Evolutionary conservation across 1,140 invertebrate species (phyloP).

Genomic region (Drosophila oshimai): DNA sequence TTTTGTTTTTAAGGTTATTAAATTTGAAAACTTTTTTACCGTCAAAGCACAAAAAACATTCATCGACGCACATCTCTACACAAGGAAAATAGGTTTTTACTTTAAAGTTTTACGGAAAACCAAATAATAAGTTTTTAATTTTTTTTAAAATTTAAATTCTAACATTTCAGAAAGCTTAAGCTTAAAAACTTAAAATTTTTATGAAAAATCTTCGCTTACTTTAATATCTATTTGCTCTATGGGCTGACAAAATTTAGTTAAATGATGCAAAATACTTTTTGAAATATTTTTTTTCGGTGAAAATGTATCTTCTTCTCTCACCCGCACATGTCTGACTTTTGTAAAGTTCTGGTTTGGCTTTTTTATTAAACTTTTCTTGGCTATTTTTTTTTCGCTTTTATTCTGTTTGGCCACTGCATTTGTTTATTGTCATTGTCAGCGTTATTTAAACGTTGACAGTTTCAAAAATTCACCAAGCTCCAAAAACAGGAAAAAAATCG

Average conservation of each 20-base stretch:
- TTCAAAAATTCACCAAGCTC: conserved; percentile 33
- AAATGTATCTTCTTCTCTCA: not conserved
- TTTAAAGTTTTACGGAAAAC: not conserved
- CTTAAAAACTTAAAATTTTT: no score
- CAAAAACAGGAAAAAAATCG: conserved; percentile 15
- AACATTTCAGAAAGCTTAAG: no score
- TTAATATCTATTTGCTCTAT: no score
- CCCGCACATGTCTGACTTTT: conserved; percentile 45
- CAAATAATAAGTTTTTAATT: no score
- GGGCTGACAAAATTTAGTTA: no score
- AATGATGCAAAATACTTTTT: no score
- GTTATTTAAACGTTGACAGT: conserved; percentile 79
- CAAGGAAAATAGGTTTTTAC: not conserved
- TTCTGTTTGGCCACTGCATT: conserved; percentile 56
- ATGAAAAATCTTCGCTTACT: no score
- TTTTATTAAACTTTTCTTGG: conserved; percentile 28
- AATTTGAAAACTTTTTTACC: conserved; percentile 76
- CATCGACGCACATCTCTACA: not conserved
- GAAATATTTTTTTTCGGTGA: not conserved
- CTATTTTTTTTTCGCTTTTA: conserved; percentile 13
- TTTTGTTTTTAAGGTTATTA: conserved; percentile 76
- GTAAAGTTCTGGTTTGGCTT: conserved; percentile 55
- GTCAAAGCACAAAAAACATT: conserved; percentile 53
- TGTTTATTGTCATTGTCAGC: conserved; percentile 79
- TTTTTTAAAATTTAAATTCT: no score